A percentile compares a stretch with the other conserved stretches of the same genome.
phyloP scores from a whole-genome alignment of 2,113 vertebrate genomes.

The Odobenus rosmarus region DNA sequence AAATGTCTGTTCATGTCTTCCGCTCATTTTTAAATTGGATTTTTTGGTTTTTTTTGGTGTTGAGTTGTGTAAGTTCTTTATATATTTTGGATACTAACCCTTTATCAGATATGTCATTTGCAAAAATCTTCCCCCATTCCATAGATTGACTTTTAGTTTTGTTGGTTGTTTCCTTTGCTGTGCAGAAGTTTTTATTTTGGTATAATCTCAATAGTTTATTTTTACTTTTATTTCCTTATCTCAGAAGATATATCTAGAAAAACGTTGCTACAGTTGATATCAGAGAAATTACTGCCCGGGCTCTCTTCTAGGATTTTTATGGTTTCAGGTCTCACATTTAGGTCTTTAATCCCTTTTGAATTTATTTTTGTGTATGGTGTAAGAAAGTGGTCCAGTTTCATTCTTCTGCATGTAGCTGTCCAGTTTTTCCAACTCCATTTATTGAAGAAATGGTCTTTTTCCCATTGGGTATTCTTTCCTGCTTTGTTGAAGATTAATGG shows the following conservation, averaged over 20 bases:
- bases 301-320: neutral
- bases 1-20: neutral
- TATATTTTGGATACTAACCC: neutral
- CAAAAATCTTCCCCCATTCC: too few relatives aligned
- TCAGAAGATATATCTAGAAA: neutral
- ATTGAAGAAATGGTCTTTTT: neutral
- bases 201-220: neutral
- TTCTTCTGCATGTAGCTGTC: neutral
- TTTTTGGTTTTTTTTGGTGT: neutral
- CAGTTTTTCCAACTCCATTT: neutral
- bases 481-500: neutral
- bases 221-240: neutral
- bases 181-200: too few relatives aligned
- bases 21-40: neutral
- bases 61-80: neutral
- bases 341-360: neutral
- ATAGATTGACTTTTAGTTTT: too few relatives aligned
- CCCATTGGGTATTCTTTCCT: neutral
- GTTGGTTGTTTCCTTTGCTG: too few relatives aligned
- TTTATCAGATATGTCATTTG: too few relatives aligned
- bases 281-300: neutral
- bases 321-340: neutral
- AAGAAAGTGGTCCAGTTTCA: neutral
- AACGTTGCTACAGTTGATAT: neutral
- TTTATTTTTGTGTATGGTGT: neutral